Conservation (phyloP, 2,888 invertebrate genomes). For the Azorinus chamasolen region DNA sequence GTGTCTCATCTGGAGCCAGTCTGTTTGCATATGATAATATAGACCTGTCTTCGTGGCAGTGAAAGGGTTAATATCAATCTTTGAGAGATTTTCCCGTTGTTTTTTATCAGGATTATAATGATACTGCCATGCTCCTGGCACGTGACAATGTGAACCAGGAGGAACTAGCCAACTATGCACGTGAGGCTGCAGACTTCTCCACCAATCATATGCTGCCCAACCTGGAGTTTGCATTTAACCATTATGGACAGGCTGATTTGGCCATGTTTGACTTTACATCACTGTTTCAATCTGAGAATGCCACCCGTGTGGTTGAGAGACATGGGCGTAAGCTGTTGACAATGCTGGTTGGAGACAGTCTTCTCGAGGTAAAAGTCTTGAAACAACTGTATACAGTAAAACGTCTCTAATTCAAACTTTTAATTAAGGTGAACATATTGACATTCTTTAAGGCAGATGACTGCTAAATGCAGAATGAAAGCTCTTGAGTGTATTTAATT, state of each 20-base stretch:
- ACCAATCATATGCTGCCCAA: slow-evolving; percentile 84
- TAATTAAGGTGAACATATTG: too few relatives aligned
- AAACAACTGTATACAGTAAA: too few relatives aligned
- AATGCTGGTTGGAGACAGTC: slow-evolving; percentile 97
- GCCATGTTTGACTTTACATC: slow-evolving; percentile 99
- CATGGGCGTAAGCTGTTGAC: slow-evolving; percentile 94
- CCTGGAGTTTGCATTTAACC: slow-evolving; percentile 98
- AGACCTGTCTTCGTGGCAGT: too few relatives aligned
- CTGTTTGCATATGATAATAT: too few relatives aligned
- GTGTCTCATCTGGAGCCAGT: too few relatives aligned
- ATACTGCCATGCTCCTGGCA: slow-evolving; percentile 94
- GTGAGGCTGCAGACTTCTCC: slow-evolving; percentile 95
- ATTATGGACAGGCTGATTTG: slow-evolving; percentile 98
- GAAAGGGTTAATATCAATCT: too few relatives aligned
- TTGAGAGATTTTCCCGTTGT: too few relatives aligned
- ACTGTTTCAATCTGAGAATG: slow-evolving; percentile 99
- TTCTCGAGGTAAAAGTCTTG: slow-evolving; percentile 93
- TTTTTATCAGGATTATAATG: slow-evolving; percentile 92
- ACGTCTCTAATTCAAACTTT: too few relatives aligned
- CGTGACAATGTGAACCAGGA: slow-evolving; percentile 96
- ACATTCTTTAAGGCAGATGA: too few relatives aligned
- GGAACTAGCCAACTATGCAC: slow-evolving; percentile 95
- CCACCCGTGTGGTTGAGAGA: slow-evolving; percentile 93
- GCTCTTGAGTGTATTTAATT: too few relatives aligned
- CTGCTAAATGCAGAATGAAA: too few relatives aligned